A percentile compares a stretch with the other conserved stretches of the same genome.
Conservation (phyloP, 2,888 invertebrate genomes). For the Drosophila antonietae region DNA sequence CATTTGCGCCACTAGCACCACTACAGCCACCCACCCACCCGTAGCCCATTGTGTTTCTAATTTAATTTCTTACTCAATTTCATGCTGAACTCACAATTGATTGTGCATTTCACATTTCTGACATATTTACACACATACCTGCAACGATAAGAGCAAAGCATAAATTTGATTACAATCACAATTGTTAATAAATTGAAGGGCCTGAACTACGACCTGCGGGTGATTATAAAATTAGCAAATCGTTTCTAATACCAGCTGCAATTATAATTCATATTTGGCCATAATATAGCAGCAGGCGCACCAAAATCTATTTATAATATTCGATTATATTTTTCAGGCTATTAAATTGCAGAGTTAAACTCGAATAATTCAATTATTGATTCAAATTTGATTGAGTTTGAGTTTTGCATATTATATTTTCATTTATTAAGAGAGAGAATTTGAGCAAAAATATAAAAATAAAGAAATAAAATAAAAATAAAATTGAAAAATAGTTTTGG, state of each 20-base stretch:
- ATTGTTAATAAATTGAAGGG: conserved; percentile 38
- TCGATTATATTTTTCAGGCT: background rate
- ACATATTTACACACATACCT: conserved; percentile 58
- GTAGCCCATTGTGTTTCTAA: conserved; percentile 34
- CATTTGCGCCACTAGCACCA: background rate
- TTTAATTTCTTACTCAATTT: conserved; percentile 72
- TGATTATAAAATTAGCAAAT: conserved; percentile 1
- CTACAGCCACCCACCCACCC: background rate
- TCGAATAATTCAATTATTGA: background rate
- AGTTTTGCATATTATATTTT: background rate
- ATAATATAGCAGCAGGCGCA: background rate
- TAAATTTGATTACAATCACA: conserved; percentile 50
- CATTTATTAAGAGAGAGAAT: no score
- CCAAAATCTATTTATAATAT: background rate
- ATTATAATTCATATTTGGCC: conserved; percentile 4
- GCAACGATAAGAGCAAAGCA: conserved; percentile 49
- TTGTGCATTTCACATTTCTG: conserved; percentile 46
- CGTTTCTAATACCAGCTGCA: background rate
- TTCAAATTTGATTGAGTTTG: background rate
- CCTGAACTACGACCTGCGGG: conserved; percentile 12
- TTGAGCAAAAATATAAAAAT: no score
- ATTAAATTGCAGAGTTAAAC: background rate
- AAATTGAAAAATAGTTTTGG: no score
- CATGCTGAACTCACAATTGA: conserved; percentile 38
- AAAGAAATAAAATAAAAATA: no score